Evolutionary conservation across 2,113 vertebrate genomes (phyloP).

Genomic region (Oreotrochilus melanogaster): DNA sequence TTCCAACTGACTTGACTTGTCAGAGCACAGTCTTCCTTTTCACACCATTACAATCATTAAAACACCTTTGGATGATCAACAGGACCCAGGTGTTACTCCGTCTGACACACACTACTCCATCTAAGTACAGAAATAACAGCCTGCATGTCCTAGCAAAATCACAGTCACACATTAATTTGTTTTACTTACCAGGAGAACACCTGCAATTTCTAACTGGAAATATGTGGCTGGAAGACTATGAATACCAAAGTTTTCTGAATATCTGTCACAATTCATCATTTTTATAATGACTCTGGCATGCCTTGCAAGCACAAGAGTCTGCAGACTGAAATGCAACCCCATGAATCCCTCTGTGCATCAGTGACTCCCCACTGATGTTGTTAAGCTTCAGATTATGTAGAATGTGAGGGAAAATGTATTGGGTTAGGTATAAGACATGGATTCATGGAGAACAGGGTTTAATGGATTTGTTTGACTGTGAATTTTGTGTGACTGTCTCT

Average conservation of each 20-base stretch:
- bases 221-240: not conserved
- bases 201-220: not conserved
- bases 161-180: not conserved
- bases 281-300: not conserved
- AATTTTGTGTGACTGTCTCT: fast-evolving
- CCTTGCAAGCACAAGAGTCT: not conserved
- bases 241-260: not conserved
- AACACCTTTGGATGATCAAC: not conserved
- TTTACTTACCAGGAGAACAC: not conserved
- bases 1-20: not conserved
- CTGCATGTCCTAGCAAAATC: not conserved
- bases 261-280: not conserved
- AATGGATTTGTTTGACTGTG: not conserved
- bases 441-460: not conserved
- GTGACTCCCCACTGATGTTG: not conserved
- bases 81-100: not conserved
- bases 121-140: not conserved
- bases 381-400: not conserved
- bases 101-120: not conserved
- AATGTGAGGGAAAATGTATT: fast-evolving
- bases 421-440: not conserved
- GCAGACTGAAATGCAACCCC: not conserved
- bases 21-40: not conserved
- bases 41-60: not conserved
- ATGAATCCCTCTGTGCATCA: not conserved